phyloP scores from a whole-genome alignment of 2,113 vertebrate species.

The Suncus etruscus region DNA sequence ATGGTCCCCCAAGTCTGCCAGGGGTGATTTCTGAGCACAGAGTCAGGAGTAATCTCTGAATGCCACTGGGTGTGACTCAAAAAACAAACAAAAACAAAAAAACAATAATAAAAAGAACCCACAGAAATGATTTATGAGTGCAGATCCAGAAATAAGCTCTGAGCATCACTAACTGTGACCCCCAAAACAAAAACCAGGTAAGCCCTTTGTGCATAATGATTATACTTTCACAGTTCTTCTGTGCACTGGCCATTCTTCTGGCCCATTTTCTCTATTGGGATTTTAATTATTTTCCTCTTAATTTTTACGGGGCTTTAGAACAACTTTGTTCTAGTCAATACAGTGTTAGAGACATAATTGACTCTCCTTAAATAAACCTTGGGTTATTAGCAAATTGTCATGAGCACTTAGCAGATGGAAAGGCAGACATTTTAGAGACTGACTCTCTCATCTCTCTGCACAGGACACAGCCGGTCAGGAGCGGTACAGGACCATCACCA shows the following conservation, averaged over 20 bases:
- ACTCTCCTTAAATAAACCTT: constrained; percentile 35
- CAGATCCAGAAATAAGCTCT: too few relatives aligned
- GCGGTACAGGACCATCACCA: constrained; percentile 98
- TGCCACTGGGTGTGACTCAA: too few relatives aligned
- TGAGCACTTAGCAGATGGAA: background rate
- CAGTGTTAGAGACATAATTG: background rate
- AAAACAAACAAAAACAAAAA: too few relatives aligned
- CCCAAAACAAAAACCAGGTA: background rate
- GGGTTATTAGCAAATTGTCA: constrained; percentile 50
- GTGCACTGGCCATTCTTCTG: constrained; percentile 43
- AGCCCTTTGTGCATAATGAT: constrained; percentile 39
- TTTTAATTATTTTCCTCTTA: constrained; percentile 66
- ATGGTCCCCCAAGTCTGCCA: too few relatives aligned
- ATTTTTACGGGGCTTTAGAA: constrained; percentile 49
- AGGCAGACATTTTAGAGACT: background rate
- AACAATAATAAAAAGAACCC: too few relatives aligned
- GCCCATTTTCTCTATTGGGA: constrained; percentile 51
- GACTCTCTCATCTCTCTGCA: background rate
- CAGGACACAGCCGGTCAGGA: constrained; percentile 99
- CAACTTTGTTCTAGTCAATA: constrained; percentile 15
- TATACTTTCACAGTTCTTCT: constrained; percentile 42
- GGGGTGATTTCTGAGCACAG: too few relatives aligned
- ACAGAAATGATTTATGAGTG: too few relatives aligned
- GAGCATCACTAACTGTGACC: too few relatives aligned
- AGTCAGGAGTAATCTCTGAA: too few relatives aligned